Evolutionary conservation across 1,140 invertebrate genomes (phyloP), one percentile per base, ranked within the genome.

Genomic region (Achatina immaculata): DNA sequence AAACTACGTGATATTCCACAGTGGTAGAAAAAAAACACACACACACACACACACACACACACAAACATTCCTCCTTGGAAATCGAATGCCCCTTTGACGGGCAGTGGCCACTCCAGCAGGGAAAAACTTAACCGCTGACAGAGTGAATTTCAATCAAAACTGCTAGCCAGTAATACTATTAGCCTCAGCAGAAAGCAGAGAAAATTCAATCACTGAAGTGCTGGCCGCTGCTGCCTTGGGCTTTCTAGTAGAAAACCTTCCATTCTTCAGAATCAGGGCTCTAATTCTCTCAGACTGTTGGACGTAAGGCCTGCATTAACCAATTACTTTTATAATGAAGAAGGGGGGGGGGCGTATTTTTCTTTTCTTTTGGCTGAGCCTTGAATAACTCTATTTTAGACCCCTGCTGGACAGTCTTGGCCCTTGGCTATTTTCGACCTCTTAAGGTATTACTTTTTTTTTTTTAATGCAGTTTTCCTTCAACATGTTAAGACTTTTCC

Each of bases 81-180:
- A 34, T 3, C 38, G 24, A 62, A 77, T 34, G 65, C 19, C 40
- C 0, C n/a, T 36, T 43, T 71, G n/a, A 80, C 68, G 24, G n/a
- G 34, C 28, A 21, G 40, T 65, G 45, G 21, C 55, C 28, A 28
- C 1, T 34, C 9, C 1, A 36, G 48, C 3, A 62, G 42, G 34
- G 28, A 62, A 68, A 68, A 68, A 31, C 43, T 31, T 77, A 78
- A 68, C 76, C 76, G 58, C 75, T 82, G 81, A 71, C 81, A 82
- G 42, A 40, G 68, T 38, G 38, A 82, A 82, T 82, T 78, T 66
- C 74, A 72, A 65, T 82, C 81, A 82, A 78, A 82, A 28, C 78
- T 58, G 75, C 34, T 68, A 42, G 65, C 28, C 80, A 28, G 16
- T 81, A 81, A 81, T 72, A 21, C 43, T 36, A 81, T 81, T 81